A percentile compares a stretch with the other conserved stretches of the same genome.
Conservation (phyloP, 2,113 vertebrate genomes). For the Xiphophorus couchianus region DNA sequence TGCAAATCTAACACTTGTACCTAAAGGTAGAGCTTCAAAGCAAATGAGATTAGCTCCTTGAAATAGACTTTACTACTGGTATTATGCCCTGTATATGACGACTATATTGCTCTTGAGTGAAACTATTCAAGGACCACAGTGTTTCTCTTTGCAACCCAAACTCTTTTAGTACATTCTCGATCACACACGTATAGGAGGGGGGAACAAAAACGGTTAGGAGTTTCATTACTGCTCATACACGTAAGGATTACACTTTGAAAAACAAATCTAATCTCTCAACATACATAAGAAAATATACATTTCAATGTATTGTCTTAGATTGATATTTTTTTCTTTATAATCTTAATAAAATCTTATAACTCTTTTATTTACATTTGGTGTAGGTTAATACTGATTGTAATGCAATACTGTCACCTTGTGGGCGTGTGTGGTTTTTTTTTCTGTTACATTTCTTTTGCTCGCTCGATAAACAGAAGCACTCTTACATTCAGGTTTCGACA, state of each 20-base stretch:
- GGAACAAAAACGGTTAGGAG: conserved; percentile 50
- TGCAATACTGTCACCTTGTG: conserved; percentile 64
- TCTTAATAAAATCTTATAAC: conserved; percentile 71
- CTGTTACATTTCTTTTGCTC: conserved; percentile 65
- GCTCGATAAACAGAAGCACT: conserved; percentile 71
- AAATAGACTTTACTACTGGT: conserved; percentile 43
- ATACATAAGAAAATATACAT: conserved; percentile 80
- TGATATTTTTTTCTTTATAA: conserved; percentile 43
- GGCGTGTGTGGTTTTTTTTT: conserved; percentile 9
- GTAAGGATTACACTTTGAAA: conserved; percentile 65
- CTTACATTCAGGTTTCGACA: conserved; percentile 79
- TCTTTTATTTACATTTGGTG: conserved; percentile 79
- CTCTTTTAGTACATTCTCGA: conserved; percentile 74
- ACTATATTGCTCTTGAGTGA: conserved; percentile 77
- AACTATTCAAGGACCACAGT: conserved; percentile 75
- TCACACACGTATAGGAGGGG: conserved; percentile 69
- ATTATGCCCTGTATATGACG: conserved; percentile 34
- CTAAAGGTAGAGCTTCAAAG: conserved; percentile 55
- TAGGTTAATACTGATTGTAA: conserved; percentile 78
- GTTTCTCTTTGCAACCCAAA: conserved; percentile 71
- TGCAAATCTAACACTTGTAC: conserved; percentile 60
- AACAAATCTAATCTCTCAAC: conserved; percentile 52
- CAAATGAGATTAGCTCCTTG: conserved; percentile 48
- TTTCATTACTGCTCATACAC: conserved; percentile 61
- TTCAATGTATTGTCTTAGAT: conserved; percentile 60